Evolutionary conservation across 1,140 invertebrate genomes (phyloP), one percentile per base, ranked within the genome.

Genomic region (Halyomorpha halys): DNA sequence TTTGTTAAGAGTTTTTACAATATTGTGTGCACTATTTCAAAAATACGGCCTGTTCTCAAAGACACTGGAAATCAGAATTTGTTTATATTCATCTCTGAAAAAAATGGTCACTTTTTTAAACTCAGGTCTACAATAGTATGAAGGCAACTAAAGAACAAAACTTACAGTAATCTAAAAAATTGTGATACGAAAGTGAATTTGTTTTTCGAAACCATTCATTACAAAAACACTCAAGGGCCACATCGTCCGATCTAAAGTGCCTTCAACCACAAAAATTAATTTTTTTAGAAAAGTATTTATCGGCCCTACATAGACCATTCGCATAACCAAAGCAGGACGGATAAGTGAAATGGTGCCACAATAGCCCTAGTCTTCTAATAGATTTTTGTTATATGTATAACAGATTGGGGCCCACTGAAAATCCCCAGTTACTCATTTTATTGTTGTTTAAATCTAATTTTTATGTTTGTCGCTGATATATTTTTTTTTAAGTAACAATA

Each of bases 201-300:
- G 68, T 66, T 69, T 71, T 72, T 70, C 65, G 65, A 69, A 53
- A 66, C 68, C 69, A 70, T 67, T 71, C 69, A 71, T 69, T 69
- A 53, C 67, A 70, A 67, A 68, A 69, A 51, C 63, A 47, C 62
- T 62, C 65, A 64, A 66, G 66, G 71, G 71, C 70, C 70, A 67
- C 62, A 62, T 69, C 70, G 71, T 72, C 71, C 71, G 71, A 72
- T 69, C 68, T 68, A 71, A 72, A 72, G 71, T 72, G 71, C 71
- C 71, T 72, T 72, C 71, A 71, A 72, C 51, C 61, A 68, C 65
- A 71, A 70, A 71, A 71, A 70, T 71, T 70, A 70, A 71, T 71
- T 72, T 72, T 71, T 71, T 72, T 66, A 66, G 69, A 70, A 68
- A 70, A 66, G 66, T 65, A 68, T 54, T 69, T 69, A 69, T 68